Evolutionary conservation across 2,888 invertebrate genomes (phyloP).

Genomic region (Acleris sparsana): DNA sequence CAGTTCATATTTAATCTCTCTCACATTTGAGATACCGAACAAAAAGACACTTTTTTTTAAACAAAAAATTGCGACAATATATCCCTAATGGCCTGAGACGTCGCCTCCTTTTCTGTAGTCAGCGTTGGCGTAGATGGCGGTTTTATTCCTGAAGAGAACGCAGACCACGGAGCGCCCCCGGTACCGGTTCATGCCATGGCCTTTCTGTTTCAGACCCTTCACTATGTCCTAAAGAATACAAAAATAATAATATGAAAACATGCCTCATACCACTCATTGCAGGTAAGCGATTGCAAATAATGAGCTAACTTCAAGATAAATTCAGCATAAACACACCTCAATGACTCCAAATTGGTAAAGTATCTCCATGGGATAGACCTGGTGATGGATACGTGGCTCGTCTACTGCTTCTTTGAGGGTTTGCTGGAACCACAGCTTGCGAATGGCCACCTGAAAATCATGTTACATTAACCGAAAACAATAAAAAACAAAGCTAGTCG

Average conservation of each 20-base stretch:
- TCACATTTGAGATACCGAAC: too few species aligned
- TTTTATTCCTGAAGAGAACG: conserved; percentile 85
- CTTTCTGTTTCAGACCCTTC: conserved; percentile 85
- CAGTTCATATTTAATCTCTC: too few species aligned
- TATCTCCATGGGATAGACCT: conserved; percentile 89
- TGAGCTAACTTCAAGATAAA: too few species aligned
- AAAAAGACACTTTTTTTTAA: too few species aligned
- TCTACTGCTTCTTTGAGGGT: conserved; percentile 92
- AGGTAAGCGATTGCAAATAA: too few species aligned
- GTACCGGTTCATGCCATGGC: conserved; percentile 87
- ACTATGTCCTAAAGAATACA: conserved; percentile 81
- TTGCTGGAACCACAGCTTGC: conserved; percentile 89
- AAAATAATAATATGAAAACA: background rate
- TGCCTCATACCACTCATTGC: too few species aligned
- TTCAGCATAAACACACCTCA: conserved; percentile 64
- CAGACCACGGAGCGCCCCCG: conserved; percentile 87
- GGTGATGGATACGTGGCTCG: conserved; percentile 92
- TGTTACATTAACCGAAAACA: conserved; percentile 1
- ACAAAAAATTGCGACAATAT: background rate
- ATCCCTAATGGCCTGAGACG: conserved; percentile 86
- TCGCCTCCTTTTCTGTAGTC: conserved; percentile 93
- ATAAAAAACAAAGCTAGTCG: background rate
- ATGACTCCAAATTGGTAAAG: conserved; percentile 88
- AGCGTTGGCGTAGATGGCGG: conserved; percentile 88
- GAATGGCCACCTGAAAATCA: conserved; percentile 85